Evolutionary conservation across 2,797 vertebrate genomes (phyloP).

Genomic region (Natrix natrix): DNA sequence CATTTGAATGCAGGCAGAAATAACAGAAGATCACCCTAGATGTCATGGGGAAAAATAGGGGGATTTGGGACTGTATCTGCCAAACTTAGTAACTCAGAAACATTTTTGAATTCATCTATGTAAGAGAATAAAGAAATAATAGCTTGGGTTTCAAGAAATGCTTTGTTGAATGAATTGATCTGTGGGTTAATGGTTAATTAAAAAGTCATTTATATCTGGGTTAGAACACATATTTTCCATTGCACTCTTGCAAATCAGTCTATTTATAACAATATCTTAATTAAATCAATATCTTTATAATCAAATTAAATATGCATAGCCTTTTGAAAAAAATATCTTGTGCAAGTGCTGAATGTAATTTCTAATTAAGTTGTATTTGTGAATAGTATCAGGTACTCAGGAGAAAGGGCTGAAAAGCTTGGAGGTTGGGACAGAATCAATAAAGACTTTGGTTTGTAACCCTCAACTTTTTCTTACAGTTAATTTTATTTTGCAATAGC

Average conservation of each 20-base stretch:
- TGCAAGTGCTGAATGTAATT: background rate
- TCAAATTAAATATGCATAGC: conserved; percentile 4
- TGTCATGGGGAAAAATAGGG: background rate
- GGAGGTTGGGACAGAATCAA: background rate
- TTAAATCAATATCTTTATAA: background rate
- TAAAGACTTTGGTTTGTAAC: background rate
- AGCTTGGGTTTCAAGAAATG: background rate
- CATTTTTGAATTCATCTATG: background rate
- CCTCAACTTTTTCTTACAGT: background rate
- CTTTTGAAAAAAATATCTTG: background rate
- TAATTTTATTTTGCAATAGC: background rate
- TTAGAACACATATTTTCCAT: conserved; percentile 9
- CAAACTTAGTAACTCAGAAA: background rate
- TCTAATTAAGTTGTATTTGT: background rate
- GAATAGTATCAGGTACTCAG: background rate
- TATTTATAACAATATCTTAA: background rate
- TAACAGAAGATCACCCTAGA: background rate
- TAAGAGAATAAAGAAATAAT: background rate
- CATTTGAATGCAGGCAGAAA: background rate
- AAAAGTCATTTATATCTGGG: conserved; percentile 7
- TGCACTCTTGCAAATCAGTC: background rate
- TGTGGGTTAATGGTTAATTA: conserved; percentile 10
- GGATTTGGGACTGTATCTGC: background rate
- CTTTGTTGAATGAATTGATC: conserved; percentile 5
- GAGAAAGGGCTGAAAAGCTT: background rate